Evolutionary conservation across 1,140 invertebrate species (phyloP), one percentile per base, ranked within the genome.

Genomic region (Hyposmocoma kahamanoa): DNA sequence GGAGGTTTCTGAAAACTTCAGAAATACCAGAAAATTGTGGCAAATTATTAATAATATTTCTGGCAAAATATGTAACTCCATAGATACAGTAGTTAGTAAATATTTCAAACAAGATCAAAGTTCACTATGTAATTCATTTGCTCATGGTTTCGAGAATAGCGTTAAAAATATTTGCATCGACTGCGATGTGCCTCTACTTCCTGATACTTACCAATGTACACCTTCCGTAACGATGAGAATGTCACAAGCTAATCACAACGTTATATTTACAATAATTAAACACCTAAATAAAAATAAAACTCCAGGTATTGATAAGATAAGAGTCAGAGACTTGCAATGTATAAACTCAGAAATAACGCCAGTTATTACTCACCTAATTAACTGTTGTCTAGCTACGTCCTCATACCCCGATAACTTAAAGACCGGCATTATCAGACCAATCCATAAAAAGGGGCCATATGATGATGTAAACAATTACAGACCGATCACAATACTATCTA

Each of bases 241-340:
- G n/a, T 19, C 18, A 39, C 18, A 39, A 20, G 22, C 41, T 3
- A 22, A 8, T 13, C 6, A 42, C 2, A 26, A 24, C 15, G 22
- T 42, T 22, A 42, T 42, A 6, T 42, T 18, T 15, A 24, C 3
- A 15, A 42, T 42, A 22, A 42, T 42, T 13, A 42, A 42, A 15
- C 41, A 42, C 13, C 9, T 42, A 26, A 42, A 42, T 15, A 18
- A 22, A 4, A 22, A 22, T 10, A 42, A 42, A 42, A 22, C 20
- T 42, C 41, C 41, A 6, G 41, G 41, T 8, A 42, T 42, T 11
- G 41, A 42, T 13, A 22, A 13, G n/a, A 42, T 42, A 24, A 22
- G 41, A 10, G 22, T 42, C 20, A 22, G 6, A 11, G 41, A 42
- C 17, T 11, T 42, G 24, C 4, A 22, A 15, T 22, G n/a, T 26